Base-by-base conservation (phyloP, 2,888 invertebrate genomes). In the Caenorhabditis plicata region DNA sequence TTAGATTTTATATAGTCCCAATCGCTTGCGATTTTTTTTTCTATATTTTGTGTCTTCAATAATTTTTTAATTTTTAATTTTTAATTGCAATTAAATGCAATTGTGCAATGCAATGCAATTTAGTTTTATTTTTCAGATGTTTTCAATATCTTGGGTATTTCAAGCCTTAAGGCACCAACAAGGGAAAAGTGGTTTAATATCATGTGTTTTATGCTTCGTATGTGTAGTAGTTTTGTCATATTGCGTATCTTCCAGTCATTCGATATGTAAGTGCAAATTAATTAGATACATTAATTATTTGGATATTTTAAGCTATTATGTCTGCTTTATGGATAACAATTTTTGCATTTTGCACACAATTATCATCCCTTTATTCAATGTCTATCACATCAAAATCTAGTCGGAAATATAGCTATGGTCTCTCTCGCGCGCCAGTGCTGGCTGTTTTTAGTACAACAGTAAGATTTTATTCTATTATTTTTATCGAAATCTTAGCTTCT, bases 331-430 rank as follows among this genome's bases (percentile, higher is more conserved):
- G 69, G 69, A 62, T 69, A 25, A 48, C 69, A 32, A 66, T 69
- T n/a, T 69, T 69, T 27, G 64, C 69, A 9, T 52, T 65, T 4
- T 67, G 70, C 35, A 68, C 72, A 0, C 56, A 64, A 17, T 47
- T 68, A 13, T 60, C 71, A 13, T 54, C 69, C 2, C 57, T 72
- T 8, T 68, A 65, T 35, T 72, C 71, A 19, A 72, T 72, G 71
- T 63, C 66, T 39, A 65, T 72, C n/a, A 55, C 69, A 2, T 47
- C 65, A 31, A 63, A 56, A 42, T 56, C 67, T 0, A 64, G 57
- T 22, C 53, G 58, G 15, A 68, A 65, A 39, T 72, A 64, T 42
- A 64, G 63, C 17, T 72, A 72, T 43, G 71, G 71, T 13, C 46
- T 69, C 0, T 68, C 71, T 1, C 39, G 71, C 29, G 68, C 67